Conservation (phyloP, 1,140 invertebrate genomes). For the Drosophila mojavensis region DNA sequence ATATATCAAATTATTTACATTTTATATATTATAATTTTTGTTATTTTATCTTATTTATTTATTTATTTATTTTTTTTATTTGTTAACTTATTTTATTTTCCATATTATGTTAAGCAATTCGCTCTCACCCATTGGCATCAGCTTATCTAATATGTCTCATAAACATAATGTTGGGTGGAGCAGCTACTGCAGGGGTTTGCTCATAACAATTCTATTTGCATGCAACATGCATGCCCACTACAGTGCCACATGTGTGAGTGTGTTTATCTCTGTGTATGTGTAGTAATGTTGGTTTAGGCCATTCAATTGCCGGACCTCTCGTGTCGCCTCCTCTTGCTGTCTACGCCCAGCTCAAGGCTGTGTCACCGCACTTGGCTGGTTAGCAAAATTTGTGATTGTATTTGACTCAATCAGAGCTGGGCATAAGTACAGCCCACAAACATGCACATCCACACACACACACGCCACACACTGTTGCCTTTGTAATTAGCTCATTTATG, state of each 20-base stretch:
- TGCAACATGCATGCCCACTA: conserved; percentile 50
- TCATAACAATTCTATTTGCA: conserved; percentile 68
- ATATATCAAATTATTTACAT: too few relatives aligned
- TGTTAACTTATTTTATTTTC: too few relatives aligned
- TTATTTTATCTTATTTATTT: too few relatives aligned
- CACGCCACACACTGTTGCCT: background rate
- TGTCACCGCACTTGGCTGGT: conserved; percentile 56
- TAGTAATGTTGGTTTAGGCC: conserved; percentile 41
- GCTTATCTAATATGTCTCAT: too few relatives aligned
- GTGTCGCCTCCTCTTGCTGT: background rate
- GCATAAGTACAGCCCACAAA: conserved; percentile 8
- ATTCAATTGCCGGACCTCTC: conserved; percentile 24
- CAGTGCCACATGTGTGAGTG: conserved; percentile 3
- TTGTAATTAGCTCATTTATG: conserved; percentile 77
- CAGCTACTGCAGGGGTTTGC: conserved; percentile 37
- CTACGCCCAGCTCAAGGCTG: conserved; percentile 4
- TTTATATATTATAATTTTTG: too few relatives aligned
- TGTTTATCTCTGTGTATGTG: conserved; percentile 13
- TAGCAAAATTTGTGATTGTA: conserved; percentile 42
- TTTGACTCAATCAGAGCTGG: conserved; percentile 61
- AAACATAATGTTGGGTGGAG: background rate
- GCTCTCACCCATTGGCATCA: too few relatives aligned
- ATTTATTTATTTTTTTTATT: too few relatives aligned
- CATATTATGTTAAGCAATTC: too few relatives aligned
- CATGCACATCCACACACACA: conserved; percentile 9